phyloP scores from a whole-genome alignment of 2,888 invertebrate genomes.

The Shargacucullia verbasci region DNA sequence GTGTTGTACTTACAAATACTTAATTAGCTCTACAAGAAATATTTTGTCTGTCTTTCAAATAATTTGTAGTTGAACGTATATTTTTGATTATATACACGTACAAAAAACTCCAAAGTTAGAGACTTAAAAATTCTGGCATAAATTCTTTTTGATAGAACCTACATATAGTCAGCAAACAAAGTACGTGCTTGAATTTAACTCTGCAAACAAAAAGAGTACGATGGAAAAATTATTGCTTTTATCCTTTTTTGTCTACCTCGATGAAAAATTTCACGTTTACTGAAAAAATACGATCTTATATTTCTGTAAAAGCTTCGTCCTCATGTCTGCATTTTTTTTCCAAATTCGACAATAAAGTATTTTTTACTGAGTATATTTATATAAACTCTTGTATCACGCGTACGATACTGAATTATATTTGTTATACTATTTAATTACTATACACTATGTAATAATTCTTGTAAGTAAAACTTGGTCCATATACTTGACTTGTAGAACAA shows the following conservation, averaged over 20 bases:
- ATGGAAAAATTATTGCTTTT: constrained; percentile 15
- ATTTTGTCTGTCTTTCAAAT: too few relatives aligned
- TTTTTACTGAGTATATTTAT: constrained; percentile 32
- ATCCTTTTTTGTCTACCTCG: constrained; percentile 7
- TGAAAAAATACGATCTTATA: constrained; percentile 3
- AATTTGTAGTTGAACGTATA: too few relatives aligned
- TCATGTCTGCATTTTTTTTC: constrained; percentile 42
- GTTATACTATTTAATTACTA: constrained; percentile 27
- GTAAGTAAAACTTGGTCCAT: constrained; percentile 46
- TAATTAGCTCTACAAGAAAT: too few relatives aligned
- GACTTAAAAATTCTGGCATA: neutral
- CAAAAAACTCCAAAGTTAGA: too few relatives aligned
- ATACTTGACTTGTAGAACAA: constrained; percentile 45
- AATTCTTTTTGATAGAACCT: neutral
- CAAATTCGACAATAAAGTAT: constrained; percentile 52
- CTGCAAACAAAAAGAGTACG: constrained; percentile 4
- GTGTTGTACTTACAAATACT: too few relatives aligned
- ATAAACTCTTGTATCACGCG: constrained; percentile 28
- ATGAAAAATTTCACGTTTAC: constrained; percentile 25
- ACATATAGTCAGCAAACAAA: too few relatives aligned
- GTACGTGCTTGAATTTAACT: too few relatives aligned
- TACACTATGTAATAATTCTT: constrained; percentile 37
- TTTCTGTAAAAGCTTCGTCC: constrained; percentile 3
- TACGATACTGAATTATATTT: constrained; percentile 33
- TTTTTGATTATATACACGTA: neutral